Percentiles rank a stretch among this genome's conserved stretches.
Evolutionary conservation across 2,113 vertebrate genomes (phyloP).

Genomic region (Zosterops hypoxanthus): DNA sequence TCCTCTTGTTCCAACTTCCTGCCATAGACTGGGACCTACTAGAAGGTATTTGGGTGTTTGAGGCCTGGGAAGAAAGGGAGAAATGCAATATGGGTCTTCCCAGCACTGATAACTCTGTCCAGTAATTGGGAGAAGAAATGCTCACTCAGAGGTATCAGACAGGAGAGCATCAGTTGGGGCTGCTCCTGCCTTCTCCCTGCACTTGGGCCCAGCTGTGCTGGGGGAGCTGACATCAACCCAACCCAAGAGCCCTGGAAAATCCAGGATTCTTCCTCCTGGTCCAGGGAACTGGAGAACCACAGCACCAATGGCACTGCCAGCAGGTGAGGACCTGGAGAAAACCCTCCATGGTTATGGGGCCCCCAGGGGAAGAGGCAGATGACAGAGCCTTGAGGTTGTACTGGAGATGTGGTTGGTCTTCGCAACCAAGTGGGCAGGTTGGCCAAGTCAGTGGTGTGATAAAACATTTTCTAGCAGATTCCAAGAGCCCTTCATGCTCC

Average conservation of each 20-base stretch:
- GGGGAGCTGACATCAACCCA: background rate
- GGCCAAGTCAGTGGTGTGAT: background rate
- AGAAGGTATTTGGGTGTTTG: background rate
- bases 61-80: background rate
- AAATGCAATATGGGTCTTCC: accelerated
- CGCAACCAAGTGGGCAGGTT: background rate
- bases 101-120: background rate
- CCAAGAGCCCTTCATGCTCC: background rate
- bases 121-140: background rate
- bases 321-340: background rate
- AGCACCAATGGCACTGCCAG: background rate
- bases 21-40: background rate
- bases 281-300: background rate
- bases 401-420: background rate
- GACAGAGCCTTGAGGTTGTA: background rate
- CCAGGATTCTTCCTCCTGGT: background rate
- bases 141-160: background rate
- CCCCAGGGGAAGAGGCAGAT: background rate
- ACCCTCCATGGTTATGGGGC: background rate
- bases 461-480: background rate
- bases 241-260: background rate
- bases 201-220: background rate
- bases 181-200: background rate
- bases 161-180: background rate
- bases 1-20: background rate